Evolutionary conservation across 2,888 invertebrate genomes (phyloP).

Genomic region (Amphipyra berbera): DNA sequence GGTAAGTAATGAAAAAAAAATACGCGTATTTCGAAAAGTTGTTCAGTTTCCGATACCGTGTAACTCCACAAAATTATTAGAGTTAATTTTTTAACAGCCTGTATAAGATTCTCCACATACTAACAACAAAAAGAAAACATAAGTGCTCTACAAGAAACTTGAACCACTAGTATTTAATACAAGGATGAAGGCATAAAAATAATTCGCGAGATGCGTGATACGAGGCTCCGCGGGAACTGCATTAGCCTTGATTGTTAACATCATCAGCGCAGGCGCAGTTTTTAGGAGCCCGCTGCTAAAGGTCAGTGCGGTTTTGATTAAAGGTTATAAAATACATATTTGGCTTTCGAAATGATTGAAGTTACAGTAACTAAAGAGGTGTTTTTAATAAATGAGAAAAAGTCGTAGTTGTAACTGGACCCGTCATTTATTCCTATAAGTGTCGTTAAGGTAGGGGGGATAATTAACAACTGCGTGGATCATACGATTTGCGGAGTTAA

Average conservation of each 20-base stretch:
- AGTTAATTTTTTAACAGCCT: not conserved
- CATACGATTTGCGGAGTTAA: no score
- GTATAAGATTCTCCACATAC: not conserved
- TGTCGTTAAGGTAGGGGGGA: no score
- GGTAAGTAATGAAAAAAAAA: no score
- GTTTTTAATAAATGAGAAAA: no score
- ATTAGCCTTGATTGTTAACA: slow-evolving; percentile 62
- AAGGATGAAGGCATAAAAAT: slow-evolving; percentile 38
- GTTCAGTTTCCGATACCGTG: no score
- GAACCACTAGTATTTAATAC: slow-evolving; percentile 39
- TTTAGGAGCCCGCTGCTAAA: slow-evolving; percentile 48
- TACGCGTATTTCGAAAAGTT: no score
- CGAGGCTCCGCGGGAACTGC: slow-evolving; percentile 25
- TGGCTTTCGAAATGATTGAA: not conserved
- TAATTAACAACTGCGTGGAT: no score
- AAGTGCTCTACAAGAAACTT: no score
- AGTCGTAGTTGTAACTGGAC: no score
- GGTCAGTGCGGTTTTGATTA: slow-evolving; percentile 20
- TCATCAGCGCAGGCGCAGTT: slow-evolving; percentile 49
- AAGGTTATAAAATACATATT: not conserved
- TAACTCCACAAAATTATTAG: no score
- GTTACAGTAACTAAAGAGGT: no score
- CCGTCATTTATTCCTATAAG: no score
- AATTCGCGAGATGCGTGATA: slow-evolving; percentile 55
- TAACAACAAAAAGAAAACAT: not conserved